A percentile compares a stretch with the other conserved stretches of the same genome.
Evolutionary conservation across 1,140 invertebrate genomes (phyloP).

Genomic region (Zaprionus ghesquierei): DNA sequence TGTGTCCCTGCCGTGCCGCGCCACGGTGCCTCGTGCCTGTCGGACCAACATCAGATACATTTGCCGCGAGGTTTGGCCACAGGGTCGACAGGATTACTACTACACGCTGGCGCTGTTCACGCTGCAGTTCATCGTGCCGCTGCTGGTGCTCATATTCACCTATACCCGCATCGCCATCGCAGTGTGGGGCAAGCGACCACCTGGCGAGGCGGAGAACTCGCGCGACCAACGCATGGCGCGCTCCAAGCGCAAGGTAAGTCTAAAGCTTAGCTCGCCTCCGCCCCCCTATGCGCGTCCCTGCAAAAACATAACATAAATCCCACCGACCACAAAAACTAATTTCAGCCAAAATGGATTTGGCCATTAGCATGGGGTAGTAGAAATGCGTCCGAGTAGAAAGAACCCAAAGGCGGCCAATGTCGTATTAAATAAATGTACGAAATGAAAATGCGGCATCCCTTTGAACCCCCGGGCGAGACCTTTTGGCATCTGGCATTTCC

Average conservation of each 20-base stretch:
- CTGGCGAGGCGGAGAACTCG: slow-evolving; percentile 92
- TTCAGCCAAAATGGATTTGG: slow-evolving; percentile 40
- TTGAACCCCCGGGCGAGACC: slow-evolving; percentile 3
- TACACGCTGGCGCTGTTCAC: slow-evolving; percentile 91
- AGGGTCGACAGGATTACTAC: slow-evolving; percentile 84
- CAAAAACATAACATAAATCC: neutral
- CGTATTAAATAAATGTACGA: slow-evolving; percentile 42
- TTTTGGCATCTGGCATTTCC: slow-evolving; percentile 4
- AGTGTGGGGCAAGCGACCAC: slow-evolving; percentile 94
- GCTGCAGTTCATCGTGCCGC: slow-evolving; percentile 93
- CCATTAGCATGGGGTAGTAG: slow-evolving; percentile 17
- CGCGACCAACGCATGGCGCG: slow-evolving; percentile 91
- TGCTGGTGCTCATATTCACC: slow-evolving; percentile 92
- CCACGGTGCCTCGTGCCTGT: neutral
- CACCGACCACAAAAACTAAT: slow-evolving; percentile 70
- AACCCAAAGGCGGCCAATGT: neutral
- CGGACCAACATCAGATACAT: slow-evolving; percentile 84
- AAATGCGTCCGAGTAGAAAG: neutral
- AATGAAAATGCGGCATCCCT: slow-evolving; percentile 26
- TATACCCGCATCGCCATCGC: slow-evolving; percentile 93
- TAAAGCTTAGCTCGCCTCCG: neutral
- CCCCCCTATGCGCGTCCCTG: no score
- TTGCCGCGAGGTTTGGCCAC: slow-evolving; percentile 87
- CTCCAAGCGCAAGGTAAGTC: slow-evolving; percentile 93
- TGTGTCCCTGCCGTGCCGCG: neutral